These are phyloP conservation scores for Labia minor DNA, from an alignment of 2,888 invertebrate genomes.

Conservation along the genomic window DNA sequence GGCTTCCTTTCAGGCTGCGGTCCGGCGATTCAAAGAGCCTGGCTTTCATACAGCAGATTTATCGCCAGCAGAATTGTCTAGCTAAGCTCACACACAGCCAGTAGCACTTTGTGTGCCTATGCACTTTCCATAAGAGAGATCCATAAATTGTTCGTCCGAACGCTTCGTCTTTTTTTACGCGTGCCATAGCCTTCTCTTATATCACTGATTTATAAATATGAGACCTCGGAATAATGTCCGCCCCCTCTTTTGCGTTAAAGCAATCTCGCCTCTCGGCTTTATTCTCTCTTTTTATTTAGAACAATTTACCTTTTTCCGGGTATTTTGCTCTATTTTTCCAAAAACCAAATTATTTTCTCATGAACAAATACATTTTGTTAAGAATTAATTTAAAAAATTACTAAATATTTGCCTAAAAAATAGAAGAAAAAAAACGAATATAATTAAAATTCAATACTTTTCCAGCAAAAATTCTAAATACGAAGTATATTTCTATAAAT, in stretches of 20 bases:
- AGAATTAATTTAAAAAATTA: neutral
- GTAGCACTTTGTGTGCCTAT: slow-evolving; percentile 13
- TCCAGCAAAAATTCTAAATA: too few species aligned
- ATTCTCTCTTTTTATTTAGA: slow-evolving; percentile 13
- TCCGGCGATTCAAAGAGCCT: slow-evolving; percentile 8
- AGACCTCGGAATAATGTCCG: neutral
- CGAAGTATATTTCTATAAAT: too few species aligned
- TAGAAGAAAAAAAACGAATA: neutral
- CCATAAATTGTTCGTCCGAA: slow-evolving; percentile 5
- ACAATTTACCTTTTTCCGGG: neutral
- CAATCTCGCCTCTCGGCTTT: neutral
- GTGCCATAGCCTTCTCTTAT: slow-evolving; percentile 13
- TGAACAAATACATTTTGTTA: neutral
- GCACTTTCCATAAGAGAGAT: slow-evolving; percentile 13
- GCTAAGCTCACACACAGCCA: neutral
- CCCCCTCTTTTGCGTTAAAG: neutral
- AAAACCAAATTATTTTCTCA: neutral
- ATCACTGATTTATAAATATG: slow-evolving; percentile 13
- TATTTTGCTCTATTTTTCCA: neutral
- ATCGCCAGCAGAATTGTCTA: slow-evolving; percentile 8
- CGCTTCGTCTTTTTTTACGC: slow-evolving; percentile 13
- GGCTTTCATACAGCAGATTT: slow-evolving; percentile 7
- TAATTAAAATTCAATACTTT: neutral
- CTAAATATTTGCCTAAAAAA: neutral
- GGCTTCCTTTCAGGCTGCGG: slow-evolving; percentile 8